Evolutionary conservation across 2,888 invertebrate species (phyloP).

Genomic region (Lasioglossum leucozonium): DNA sequence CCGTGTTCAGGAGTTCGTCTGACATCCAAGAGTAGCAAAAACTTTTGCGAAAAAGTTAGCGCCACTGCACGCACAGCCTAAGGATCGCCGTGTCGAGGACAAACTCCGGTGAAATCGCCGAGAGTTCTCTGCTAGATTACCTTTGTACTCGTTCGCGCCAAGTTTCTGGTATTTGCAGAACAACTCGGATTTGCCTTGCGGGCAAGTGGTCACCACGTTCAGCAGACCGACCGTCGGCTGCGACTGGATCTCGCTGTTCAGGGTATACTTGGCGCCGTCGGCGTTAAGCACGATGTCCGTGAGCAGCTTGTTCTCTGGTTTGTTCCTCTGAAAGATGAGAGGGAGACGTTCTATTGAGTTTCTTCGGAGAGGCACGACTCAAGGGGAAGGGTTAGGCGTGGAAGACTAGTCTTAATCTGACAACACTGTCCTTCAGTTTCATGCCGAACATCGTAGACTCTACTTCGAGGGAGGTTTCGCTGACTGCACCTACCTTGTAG

Average conservation of each 20-base stretch:
- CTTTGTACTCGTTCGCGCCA: constrained; percentile 87
- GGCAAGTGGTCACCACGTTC: constrained; percentile 84
- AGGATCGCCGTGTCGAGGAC: too few species aligned
- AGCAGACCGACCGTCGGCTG: constrained; percentile 87
- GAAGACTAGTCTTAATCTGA: too few species aligned
- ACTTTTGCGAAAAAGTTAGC: too few species aligned
- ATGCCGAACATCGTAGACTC: too few species aligned
- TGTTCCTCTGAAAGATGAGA: constrained; percentile 65
- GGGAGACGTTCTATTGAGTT: neutral
- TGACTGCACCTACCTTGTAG: constrained; percentile 75
- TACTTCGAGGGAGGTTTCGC: too few species aligned
- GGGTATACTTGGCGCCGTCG: constrained; percentile 87
- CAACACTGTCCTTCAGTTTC: too few species aligned
- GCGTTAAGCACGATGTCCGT: constrained; percentile 85
- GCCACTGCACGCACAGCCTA: too few species aligned
- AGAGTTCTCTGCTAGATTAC: constrained; percentile 74
- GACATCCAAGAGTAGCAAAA: too few species aligned
- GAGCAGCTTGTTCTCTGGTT: constrained; percentile 73
- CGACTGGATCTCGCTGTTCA: constrained; percentile 86
- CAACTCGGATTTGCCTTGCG: constrained; percentile 85
- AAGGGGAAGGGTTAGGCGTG: too few species aligned
- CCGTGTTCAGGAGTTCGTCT: too few species aligned
- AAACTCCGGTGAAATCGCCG: neutral
- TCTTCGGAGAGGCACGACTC: neutral
- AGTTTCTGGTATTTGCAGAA: constrained; percentile 84